phyloP scores from a whole-genome alignment of 2,888 invertebrate genomes.

The Rhagonycha fulva region DNA sequence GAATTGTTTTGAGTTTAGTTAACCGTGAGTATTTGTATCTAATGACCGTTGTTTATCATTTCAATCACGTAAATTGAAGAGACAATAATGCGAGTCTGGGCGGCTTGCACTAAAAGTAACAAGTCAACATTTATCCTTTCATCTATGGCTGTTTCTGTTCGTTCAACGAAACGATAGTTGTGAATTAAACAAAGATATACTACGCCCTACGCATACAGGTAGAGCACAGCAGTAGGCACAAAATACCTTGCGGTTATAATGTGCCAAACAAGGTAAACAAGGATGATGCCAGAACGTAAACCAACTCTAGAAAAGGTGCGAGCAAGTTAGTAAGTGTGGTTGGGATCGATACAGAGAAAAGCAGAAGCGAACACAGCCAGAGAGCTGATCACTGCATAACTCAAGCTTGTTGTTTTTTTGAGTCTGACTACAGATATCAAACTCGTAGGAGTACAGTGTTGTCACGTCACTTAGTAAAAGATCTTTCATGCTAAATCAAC shows the following conservation, averaged over 20 bases:
- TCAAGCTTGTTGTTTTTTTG: slow-evolving; percentile 46
- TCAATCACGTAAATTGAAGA: slow-evolving; percentile 47
- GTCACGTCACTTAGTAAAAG: slow-evolving; percentile 33
- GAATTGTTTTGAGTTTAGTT: not conserved
- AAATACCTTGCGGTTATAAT: slow-evolving; percentile 30
- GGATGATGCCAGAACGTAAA: slow-evolving; percentile 29
- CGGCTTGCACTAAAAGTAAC: slow-evolving; percentile 45
- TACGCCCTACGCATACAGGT: slow-evolving; percentile 27
- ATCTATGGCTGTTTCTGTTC: slow-evolving; percentile 37
- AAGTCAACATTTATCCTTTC: slow-evolving; percentile 39
- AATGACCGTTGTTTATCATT: slow-evolving; percentile 43
- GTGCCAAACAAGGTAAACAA: slow-evolving; percentile 30
- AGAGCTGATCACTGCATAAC: slow-evolving; percentile 47
- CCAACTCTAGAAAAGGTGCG: slow-evolving; percentile 32
- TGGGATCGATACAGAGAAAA: slow-evolving; percentile 46
- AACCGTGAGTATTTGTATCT: slow-evolving; percentile 34
- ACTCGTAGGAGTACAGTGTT: slow-evolving; percentile 43
- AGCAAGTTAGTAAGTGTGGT: slow-evolving; percentile 37
- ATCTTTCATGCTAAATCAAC: not conserved
- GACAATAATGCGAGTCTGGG: slow-evolving; percentile 48
- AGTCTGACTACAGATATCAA: slow-evolving; percentile 43
- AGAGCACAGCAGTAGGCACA: slow-evolving; percentile 28
- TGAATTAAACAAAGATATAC: slow-evolving; percentile 43
- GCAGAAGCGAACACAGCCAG: slow-evolving; percentile 45
- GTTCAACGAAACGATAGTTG: slow-evolving; percentile 33